Percentiles rank a stretch among this genome's conserved stretches.
These are phyloP conservation scores for Pseudomyrmex dendroicus DNA, from an alignment of 1,140 invertebrate species.

Conservation along the genomic window DNA sequence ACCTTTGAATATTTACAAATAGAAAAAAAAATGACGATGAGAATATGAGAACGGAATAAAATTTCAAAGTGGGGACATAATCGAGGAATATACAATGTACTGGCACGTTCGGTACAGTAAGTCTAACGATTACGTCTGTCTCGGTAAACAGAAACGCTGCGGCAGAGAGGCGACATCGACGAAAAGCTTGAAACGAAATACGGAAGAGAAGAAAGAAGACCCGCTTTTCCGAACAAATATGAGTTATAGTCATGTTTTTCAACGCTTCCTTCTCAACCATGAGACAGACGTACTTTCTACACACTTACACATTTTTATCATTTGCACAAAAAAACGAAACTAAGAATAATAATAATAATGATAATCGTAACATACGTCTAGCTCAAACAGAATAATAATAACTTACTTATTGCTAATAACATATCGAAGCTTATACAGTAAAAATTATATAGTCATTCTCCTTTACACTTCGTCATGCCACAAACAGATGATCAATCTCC, in stretches of 20 bases:
- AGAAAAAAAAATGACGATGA: slow-evolving; percentile 57
- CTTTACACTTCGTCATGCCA: too few relatives aligned
- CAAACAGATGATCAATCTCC: too few relatives aligned
- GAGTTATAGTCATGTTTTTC: not conserved
- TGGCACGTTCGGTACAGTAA: slow-evolving; percentile 69
- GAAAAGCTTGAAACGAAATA: not conserved
- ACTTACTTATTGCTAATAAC: too few relatives aligned
- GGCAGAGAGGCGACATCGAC: not conserved
- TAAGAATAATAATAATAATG: slow-evolving; percentile 60
- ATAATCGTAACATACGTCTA: too few relatives aligned
- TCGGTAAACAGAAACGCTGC: slow-evolving; percentile 44
- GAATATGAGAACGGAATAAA: slow-evolving; percentile 8
- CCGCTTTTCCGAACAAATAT: slow-evolving; percentile 1
- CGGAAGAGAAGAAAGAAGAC: slow-evolving; percentile 2
- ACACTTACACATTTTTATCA: slow-evolving; percentile 29
- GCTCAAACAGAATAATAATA: too few relatives aligned
- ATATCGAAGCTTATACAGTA: too few relatives aligned
- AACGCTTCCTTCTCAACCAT: slow-evolving; percentile 19
- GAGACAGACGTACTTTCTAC: slow-evolving; percentile 64
- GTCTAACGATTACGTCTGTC: slow-evolving; percentile 59
- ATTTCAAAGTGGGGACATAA: slow-evolving; percentile 14
- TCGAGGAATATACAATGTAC: slow-evolving; percentile 47
- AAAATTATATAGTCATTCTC: too few relatives aligned
- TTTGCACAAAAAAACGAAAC: slow-evolving; percentile 32
- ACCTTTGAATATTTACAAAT: slow-evolving; percentile 81